Base-by-base conservation (phyloP, 1,140 invertebrate genomes). In the Episyrphus balteatus region DNA sequence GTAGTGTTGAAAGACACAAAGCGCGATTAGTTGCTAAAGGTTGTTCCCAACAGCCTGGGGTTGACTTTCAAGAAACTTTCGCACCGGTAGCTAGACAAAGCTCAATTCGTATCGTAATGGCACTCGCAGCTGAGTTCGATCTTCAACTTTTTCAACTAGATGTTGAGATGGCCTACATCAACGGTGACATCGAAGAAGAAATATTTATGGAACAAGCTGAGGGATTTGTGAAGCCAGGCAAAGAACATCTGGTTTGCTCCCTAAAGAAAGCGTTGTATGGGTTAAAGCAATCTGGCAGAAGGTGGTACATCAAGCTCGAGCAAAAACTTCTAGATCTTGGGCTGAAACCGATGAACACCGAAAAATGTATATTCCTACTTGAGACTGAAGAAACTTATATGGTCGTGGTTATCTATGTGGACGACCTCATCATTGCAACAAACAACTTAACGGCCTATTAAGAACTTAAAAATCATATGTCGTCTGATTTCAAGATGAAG, bases 51-150 rank as follows among this genome's bases (percentile, higher is more conserved):
- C 49, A 45, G 21, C 19, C 57, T 5, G 69, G 70, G 6, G 52
- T 69, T 8, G 68, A 70, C 40, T n/a, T n/a, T n/a, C n/a, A 50
- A 12, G 58, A 73, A 51, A 69, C 65, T 10, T 71, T 66, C 49
- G 51, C 59, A n/a, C 68, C 68, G 13, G 67, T 70, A 8, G 57
- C 55, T 6, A 54, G 51, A 32, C 49, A 54, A 26, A 49, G 30
- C 26, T 59, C 69, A 12, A 55, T 72, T 38, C 49, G 65, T 34
- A 41, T 54, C 32, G 11, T 70, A 3, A 44, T 70, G 18, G 50
- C 56, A 18, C 5, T 60, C 15, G 53, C 57, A 10, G 55, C 53
- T 3, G 50, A 57, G 34, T 47, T 45, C 14, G 37, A 49, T 8
- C 42, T 55, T 18, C 14, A 51, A 7, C n/a, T 59, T 1, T n/a